Evolutionary conservation across 2,888 invertebrate genomes (phyloP), one percentile per base, ranked within the genome.

Genomic region (Coenonympha glycerion): DNA sequence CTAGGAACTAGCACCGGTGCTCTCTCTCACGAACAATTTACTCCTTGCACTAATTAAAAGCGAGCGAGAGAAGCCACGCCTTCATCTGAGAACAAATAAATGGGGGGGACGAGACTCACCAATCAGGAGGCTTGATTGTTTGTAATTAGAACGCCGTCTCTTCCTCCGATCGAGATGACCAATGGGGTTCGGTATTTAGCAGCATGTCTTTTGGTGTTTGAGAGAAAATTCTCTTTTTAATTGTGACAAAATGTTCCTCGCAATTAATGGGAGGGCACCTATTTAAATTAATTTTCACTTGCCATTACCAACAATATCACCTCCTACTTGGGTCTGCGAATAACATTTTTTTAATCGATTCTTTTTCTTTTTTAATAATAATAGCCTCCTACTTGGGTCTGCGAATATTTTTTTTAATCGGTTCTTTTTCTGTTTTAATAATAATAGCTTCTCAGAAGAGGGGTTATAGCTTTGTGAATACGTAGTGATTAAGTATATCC

Each of bases 31-130:
- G 72, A 82, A 76, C 88, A 88, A 88, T 88, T 88, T 88, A 87
- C 87, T 87, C 87, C 85, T 87, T 84, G 78, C 83, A 86, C 87
- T 88, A 88, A 88, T 88, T 88, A 88, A 88, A 88, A 88, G 83
- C 76, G 84, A 83, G 82, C 79, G 79, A 79, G 82, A 78, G 60
- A 69, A 62, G 71, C 84, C 83, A 76, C 87, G 85, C 86, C 86
- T 72, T 71, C 71, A 58, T 63, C 69, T 64, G 76, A 87, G 86
- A 87, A 87, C 87, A 87, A 87, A 87, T 74, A 84, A 78, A 75
- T 73, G 82, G 79, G 85, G 84, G 85, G 78, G 77, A 68, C 64
- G 62, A 58, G 49, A 63, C 65, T 74, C 65, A 61, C 88, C 88
- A 88, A 88, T 87, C 69, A 69, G 73, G 63, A 69, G 53, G 68